Evolutionary conservation across 2,797 vertebrate species (phyloP), one percentile per base, ranked within the genome.

Genomic region (Semaprochilodus insignis): DNA sequence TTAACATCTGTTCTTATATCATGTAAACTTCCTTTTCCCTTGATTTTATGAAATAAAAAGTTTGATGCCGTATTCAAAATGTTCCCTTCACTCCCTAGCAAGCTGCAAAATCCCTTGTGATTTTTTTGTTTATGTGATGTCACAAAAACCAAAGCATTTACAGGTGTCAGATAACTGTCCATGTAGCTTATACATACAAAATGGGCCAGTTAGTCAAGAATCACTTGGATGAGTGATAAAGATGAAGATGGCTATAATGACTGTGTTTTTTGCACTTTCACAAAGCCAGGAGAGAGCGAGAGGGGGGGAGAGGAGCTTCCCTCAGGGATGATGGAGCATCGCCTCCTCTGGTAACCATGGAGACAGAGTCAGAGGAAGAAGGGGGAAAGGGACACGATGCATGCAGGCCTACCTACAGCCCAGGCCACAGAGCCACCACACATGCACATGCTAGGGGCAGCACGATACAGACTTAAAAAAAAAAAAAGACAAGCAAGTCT

Each of bases 151-250:
- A 2, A 44, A 2, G 40, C 40, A 44, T 44, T 44, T 44, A 44
- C 73, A 36, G 48, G 65, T 71, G 71, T 21, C 55, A 66, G 60
- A 70, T 76, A 77, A 66, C 85, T 81, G 75, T 76, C 85, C 71
- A 82, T 54, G 67, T 80, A 21, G 16, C 70, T 76, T 70, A 71
- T 6, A 51, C 67, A 69, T 59, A 75, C 59, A 36, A 23, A 77
- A 6, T 8, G n/a, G 23, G 48, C 27, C 7, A 36, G 55, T 82
- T 74, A 77, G 66, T 81, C 7, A 34, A 15, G 51, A 34, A 54
- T 52, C 44, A 79, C 44, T 44, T 70, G 21, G 16, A 62, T 79
- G 77, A n/a, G 65, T 69, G 54, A 51, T 60, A 34, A 27, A 52
- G 65, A 51, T 60, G 17, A 27, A 52, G 65, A 51, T 44, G 66